Evolutionary conservation across 1,140 invertebrate species (phyloP), one percentile per base, ranked within the genome.

Genomic region (Heliconius nattereri): DNA sequence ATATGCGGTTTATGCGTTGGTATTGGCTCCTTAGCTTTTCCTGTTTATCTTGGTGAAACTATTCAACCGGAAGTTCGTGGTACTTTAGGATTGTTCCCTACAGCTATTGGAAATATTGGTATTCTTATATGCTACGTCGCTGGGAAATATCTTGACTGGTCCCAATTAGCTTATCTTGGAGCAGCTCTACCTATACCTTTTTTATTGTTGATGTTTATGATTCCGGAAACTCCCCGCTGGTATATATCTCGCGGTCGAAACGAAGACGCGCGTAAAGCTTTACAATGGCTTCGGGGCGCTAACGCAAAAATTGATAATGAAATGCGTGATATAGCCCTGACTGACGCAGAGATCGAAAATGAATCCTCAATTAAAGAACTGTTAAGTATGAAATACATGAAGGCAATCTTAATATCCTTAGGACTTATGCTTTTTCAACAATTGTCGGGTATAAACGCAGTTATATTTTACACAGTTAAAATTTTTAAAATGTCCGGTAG

Each of bases 381-480:
- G 3, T 96, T 97, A 73, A 96, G 95, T 40, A 95, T 95, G 11
- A 95, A 95, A 57, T 96, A 98, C 85, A 87, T 97, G 52, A 97
- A 97, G 85, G 97, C 98, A 0, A 93, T 98, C 40, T 89, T 97
- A 1, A 97, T 99, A 72, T 97, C 97, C 1, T 90, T 99, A 32
- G 97, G 97, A 2, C 95, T 99, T 57, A 99, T 99, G 98, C 97
- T 98, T 86, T 98, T 99, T 95, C 98, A 99, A 94, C 98, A 99
- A 90, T 92, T 98, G 81, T 98, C 97, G 66, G 98, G 98, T n/a
- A 98, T 98, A 85, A 99, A 98, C 87, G 98, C 98, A 1, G 97
- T 99, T 52, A 98, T 99, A 85, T 99, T 99, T 93, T 99, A 99
- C 90, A 98, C 98, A 0, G 97, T 97, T 1, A 94, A 95, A 81